These are phyloP conservation scores for Drosophila anceps DNA, from an alignment of 2,888 invertebrate genomes.

Conservation along the genomic window DNA sequence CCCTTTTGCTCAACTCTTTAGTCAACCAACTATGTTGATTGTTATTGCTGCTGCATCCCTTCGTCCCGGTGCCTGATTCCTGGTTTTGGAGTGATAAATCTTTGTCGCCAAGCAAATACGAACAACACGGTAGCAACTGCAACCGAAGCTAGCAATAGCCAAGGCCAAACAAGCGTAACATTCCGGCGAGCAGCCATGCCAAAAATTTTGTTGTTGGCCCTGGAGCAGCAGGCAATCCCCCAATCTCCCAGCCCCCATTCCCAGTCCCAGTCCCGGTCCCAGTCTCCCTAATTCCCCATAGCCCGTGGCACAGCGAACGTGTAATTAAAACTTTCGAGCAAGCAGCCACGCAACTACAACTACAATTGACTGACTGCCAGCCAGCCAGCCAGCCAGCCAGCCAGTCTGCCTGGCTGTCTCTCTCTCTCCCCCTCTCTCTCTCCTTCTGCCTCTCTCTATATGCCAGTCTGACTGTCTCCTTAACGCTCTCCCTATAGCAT, in stretches of 20 bases:
- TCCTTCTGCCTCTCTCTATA: background rate
- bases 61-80: background rate
- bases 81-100: conserved; percentile 64
- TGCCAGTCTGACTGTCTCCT: background rate
- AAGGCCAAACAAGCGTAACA: conserved; percentile 47
- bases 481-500: background rate
- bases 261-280: conserved; percentile 1
- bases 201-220: conserved; percentile 62
- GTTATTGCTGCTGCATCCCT: conserved; percentile 13
- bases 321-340: conserved; percentile 84
- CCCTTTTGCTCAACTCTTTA: conserved; percentile 1
- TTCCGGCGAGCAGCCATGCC: conserved; percentile 33
- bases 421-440: background rate
- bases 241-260: background rate
- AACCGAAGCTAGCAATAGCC: conserved; percentile 21
- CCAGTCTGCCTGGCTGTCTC: conserved; percentile 9
- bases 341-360: conserved; percentile 72
- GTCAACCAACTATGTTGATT: conserved; percentile 19
- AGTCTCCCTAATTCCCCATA: conserved; percentile 13
- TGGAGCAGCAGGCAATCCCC: conserved; percentile 39
- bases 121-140: conserved; percentile 43
- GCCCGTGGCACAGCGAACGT: conserved; percentile 62
- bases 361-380: conserved; percentile 74
- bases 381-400: conserved; percentile 38
- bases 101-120: conserved; percentile 62